These are phyloP conservation scores for Perognathus longimembris DNA, from an alignment of 2,113 vertebrate genomes.

Conservation along the genomic window DNA sequence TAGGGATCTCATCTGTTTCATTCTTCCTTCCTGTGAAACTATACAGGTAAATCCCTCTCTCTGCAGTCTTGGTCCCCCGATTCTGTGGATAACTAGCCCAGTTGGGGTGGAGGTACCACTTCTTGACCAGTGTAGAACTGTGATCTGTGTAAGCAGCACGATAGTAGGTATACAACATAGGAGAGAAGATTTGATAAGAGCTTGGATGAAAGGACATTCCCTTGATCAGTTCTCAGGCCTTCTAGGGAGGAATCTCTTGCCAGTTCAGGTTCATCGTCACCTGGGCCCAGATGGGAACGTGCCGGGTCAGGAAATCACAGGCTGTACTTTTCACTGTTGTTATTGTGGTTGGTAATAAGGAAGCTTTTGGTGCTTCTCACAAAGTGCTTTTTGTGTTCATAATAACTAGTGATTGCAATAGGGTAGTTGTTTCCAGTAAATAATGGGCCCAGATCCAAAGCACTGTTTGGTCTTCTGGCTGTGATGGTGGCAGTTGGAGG, in stretches of 20 bases:
- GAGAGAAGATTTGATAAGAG: neutral
- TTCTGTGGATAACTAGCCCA: neutral
- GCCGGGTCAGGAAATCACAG: neutral
- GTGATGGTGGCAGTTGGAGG: neutral
- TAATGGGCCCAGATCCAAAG: conserved; percentile 20
- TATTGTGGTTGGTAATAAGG: conserved; percentile 11
- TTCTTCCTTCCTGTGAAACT: neutral
- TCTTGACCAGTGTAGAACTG: neutral
- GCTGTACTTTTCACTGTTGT: conserved; percentile 3
- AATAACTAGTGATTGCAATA: conserved; percentile 51
- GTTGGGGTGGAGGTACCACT: neutral
- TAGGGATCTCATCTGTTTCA: neutral
- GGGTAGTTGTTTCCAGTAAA: conserved; percentile 64
- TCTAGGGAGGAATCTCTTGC: neutral
- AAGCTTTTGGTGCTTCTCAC: conserved; percentile 50
- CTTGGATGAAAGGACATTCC: neutral
- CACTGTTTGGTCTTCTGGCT: neutral
- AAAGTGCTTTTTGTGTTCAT: conserved; percentile 51
- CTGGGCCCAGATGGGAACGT: neutral
- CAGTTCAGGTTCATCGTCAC: neutral
- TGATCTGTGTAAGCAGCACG: neutral
- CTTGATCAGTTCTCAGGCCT: neutral
- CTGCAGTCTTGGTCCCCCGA: neutral
- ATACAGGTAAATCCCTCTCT: neutral
- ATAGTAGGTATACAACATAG: neutral